Evolutionary conservation across 2,888 invertebrate genomes (phyloP), one percentile per base, ranked within the genome.

Genomic region (Crepidodera aurea): DNA sequence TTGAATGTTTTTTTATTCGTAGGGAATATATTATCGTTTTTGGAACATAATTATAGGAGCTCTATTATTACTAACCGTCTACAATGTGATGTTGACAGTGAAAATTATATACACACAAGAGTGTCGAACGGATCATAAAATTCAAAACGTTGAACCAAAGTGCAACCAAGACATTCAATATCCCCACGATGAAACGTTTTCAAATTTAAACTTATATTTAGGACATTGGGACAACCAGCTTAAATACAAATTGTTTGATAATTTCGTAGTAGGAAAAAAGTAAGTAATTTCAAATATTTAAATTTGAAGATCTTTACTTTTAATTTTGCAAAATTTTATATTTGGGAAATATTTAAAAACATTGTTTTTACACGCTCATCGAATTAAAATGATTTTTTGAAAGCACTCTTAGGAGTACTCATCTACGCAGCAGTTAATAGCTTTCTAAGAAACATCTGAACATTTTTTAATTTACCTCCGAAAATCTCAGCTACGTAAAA

Each of bases 201-300:
- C 86, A 8, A 83, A 83, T 59, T 77, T 92, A 15, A 88, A 92
- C 75, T 78, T 91, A 13, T 83, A 85, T 51, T 82, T 90, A 15
- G 91, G 92, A 1, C 83, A 91, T 67, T 92, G 91, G 90, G 93
- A 93, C 70, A 85, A 86, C 62, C 85, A 87, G 10, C 83, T 88
- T 13, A 78, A 88, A 10, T 92, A 88, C 77, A 88, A 87, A 72
- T 84, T 89, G 70, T 92, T 89, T 78, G 93, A 93, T 77, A 88
- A 89, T 72, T 88, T 88, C 0, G 77, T 89, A 0, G 85, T 89
- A 0, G 93, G 93, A 0, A 86, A 87, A 2, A 51, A 50, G 48
- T 50, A 40, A 58, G 58, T 51, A 19, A 19, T 29, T 15, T 29
- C 12, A 32, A 22, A 22, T 22, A n/a, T n/a, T n/a, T n/a, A n/a